A percentile compares a stretch with the other conserved stretches of the same genome.
phyloP scores from a whole-genome alignment of 2,888 invertebrate species.

The Drosophila fulvimacula region DNA sequence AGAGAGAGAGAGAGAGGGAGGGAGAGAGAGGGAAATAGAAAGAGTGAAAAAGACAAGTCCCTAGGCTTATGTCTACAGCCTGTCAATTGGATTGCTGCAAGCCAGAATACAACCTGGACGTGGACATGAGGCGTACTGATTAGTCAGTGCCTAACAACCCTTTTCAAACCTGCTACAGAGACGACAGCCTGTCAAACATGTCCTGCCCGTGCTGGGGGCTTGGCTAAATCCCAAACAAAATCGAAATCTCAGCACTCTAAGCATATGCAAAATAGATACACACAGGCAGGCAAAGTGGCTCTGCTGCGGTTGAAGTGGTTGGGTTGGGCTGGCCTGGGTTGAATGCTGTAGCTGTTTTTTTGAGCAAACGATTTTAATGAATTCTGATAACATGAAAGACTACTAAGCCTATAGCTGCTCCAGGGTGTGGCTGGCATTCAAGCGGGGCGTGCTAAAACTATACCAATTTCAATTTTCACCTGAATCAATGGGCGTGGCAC shows the following conservation, averaged over 20 bases:
- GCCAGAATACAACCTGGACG: constrained; percentile 9
- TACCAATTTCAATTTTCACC: constrained; percentile 24
- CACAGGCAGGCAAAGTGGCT: constrained; percentile 10
- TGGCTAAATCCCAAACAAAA: constrained; percentile 7
- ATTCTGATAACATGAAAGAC: constrained; percentile 33
- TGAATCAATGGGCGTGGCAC: constrained; percentile 18
- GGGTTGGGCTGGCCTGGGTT: not conserved
- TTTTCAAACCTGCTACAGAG: constrained; percentile 52
- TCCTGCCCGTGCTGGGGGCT: constrained; percentile 18
- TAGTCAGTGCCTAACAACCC: constrained; percentile 49
- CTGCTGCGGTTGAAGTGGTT: constrained; percentile 4
- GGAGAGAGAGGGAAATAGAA: not conserved
- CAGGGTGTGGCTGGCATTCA: not conserved
- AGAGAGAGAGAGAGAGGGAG: not conserved
- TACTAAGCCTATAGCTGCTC: constrained; percentile 2
- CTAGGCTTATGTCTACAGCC: constrained; percentile 23
- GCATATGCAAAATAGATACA: constrained; percentile 45
- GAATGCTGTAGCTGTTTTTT: not conserved
- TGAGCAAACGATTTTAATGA: constrained; percentile 32
- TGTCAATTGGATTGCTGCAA: constrained; percentile 56
- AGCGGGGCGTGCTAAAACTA: not conserved
- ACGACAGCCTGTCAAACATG: constrained; percentile 69
- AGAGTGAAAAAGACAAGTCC: not conserved
- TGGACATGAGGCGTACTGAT: constrained; percentile 21
- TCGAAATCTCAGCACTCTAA: constrained; percentile 34